phyloP scores from a whole-genome alignment of 2,797 vertebrate species.

The Enoplosus armatus region DNA sequence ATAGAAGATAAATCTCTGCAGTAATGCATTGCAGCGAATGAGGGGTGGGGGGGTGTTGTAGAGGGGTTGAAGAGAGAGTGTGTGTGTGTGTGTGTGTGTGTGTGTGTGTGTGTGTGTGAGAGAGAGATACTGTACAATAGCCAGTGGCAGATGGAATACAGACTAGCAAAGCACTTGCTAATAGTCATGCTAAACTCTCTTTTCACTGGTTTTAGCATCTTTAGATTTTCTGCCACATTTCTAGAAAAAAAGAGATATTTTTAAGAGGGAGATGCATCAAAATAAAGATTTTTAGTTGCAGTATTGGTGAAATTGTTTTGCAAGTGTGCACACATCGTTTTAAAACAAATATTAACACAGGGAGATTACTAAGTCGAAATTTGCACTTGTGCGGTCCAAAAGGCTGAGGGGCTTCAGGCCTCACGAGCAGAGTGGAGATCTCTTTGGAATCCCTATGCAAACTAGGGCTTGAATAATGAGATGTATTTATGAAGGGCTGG shows the following conservation, averaged over 20 bases:
- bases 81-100: conserved; percentile 36
- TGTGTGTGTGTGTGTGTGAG: conserved; percentile 50
- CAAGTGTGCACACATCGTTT: conserved; percentile 65
- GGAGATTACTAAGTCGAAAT: conserved; percentile 80
- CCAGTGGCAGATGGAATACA: conserved; percentile 79
- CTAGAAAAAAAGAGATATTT: not conserved
- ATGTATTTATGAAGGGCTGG: conserved; percentile 89
- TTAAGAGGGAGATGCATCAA: not conserved
- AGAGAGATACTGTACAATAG: conserved; percentile 77
- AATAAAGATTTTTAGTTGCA: conserved; percentile 8
- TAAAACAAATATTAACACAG: conserved; percentile 83
- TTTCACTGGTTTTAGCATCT: conserved; percentile 51
- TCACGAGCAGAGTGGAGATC: conserved; percentile 81
- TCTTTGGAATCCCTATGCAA: conserved; percentile 89
- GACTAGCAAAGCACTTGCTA: conserved; percentile 66
- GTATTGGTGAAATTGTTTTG: conserved; percentile 42
- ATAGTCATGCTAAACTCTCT: conserved; percentile 71
- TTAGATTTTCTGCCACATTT: conserved; percentile 16
- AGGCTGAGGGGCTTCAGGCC: conserved; percentile 79
- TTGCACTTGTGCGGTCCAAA: conserved; percentile 80
- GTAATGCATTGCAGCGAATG: conserved; percentile 84
- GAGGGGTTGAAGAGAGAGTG: conserved; percentile 52
- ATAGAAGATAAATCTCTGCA: conserved; percentile 87
- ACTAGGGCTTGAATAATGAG: conserved; percentile 90
- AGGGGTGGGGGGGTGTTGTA: conserved; percentile 40